Evolutionary conservation across 2,888 invertebrate species (phyloP).

Genomic region (Lepas anatifera): DNA sequence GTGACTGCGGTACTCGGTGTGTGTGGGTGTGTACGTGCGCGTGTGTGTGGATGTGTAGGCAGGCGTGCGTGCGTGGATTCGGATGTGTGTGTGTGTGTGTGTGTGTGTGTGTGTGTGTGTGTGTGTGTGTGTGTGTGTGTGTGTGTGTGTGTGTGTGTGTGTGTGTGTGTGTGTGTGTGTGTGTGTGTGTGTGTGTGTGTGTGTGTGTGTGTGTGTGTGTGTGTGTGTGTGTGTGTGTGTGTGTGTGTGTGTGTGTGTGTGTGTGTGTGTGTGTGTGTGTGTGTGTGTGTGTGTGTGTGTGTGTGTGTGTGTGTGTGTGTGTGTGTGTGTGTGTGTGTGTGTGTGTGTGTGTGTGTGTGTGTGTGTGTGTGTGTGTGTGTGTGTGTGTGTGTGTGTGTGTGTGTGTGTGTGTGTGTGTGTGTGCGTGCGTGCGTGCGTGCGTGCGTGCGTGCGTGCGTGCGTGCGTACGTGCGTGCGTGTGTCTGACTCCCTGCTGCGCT

Average conservation of each 20-base stretch:
- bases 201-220: not conserved
- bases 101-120: not conserved
- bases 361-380: not conserved
- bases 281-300: not conserved
- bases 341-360: not conserved
- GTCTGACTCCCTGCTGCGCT: no score
- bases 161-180: not conserved
- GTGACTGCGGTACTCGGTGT: no score
- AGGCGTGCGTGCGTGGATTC: no score
- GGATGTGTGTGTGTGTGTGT: no score
- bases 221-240: not conserved
- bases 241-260: not conserved
- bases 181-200: not conserved
- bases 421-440: not conserved
- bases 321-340: not conserved
- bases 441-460: not conserved
- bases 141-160: not conserved
- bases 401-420: not conserved
- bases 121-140: not conserved
- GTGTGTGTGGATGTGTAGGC: no score
- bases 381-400: not conserved
- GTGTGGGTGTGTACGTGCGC: no score
- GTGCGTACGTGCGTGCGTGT: not conserved
- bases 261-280: not conserved
- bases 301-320: not conserved